Base-by-base conservation (phyloP, 1,140 invertebrate species). In the Panagrolaimus sp. region DNA sequence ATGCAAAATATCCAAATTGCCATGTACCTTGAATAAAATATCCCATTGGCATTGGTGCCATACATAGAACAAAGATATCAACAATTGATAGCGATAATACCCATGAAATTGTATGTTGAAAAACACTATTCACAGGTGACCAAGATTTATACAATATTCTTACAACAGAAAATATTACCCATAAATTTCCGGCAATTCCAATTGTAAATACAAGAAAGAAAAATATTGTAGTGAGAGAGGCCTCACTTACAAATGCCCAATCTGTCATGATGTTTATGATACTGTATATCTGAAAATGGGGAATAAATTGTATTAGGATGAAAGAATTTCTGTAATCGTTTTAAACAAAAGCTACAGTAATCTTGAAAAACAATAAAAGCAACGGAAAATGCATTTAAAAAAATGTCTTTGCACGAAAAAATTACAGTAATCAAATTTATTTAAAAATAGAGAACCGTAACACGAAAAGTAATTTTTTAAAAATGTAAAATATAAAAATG, bases 11-110 rank as follows among this genome's bases (percentile, higher is more conserved):
- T 6, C 77, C 78, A 48, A 78, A 80, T 10, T 63, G 45, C 77
- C 77, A 78, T 15, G 44, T 48, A 5, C 68, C 75, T 32, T 66
- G 45, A 26, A 71, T n/a, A 62, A 78, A 79, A 64, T 79, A 78
- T 32, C 48, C 48, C 12, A 78, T 71, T 12, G 79, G 43, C 63
- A 75, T 58, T 26, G 77, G 77, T 7, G 77, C 63, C 77, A 79
- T 78, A 43, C 63, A 75, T n/a, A 78, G 67, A 6, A 78, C 77
- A 47, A 72, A 72, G 43, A 77, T 65, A 73, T 78, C 77, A 12
- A 76, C 78, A 44, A 78, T 66, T 46, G 63, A 64, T 43, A 78
- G 55, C n/a, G 66, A 52, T 21, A 79, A 43, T 17, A 78, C 75
- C 58, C 77, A 78, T 63, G 72, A 47, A 38, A 46, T 62, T 68